phyloP scores from a whole-genome alignment of 2,888 invertebrate species.

The Drosophila anomalata region DNA sequence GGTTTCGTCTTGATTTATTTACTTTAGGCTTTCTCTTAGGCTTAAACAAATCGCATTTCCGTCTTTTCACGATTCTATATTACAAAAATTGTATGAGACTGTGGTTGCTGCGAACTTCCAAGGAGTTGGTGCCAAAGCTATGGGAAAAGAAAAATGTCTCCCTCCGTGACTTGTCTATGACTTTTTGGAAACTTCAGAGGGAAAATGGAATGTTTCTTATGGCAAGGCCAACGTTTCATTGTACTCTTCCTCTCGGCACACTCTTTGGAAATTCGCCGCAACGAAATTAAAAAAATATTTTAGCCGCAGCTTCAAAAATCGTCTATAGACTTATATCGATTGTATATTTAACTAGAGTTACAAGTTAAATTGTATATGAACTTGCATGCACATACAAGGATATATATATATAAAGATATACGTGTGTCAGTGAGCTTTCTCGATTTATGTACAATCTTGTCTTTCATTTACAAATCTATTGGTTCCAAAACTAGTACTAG shows the following conservation, averaged over 20 bases:
- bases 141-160: conserved; percentile 6
- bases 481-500: conserved; percentile 67
- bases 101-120: conserved; percentile 35
- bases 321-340: conserved; percentile 47
- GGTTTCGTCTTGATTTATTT: conserved; percentile 54
- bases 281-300: conserved; percentile 12
- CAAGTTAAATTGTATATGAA: conserved; percentile 52
- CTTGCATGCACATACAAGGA: conserved; percentile 36
- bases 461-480: conserved; percentile 67
- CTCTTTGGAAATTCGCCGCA: conserved; percentile 25
- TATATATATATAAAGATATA: conserved; percentile 23
- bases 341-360: conserved; percentile 52
- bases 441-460: conserved; percentile 64
- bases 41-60: conserved; percentile 45
- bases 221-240: conserved; percentile 16
- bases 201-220: conserved; percentile 32
- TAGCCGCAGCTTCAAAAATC: conserved; percentile 28
- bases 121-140: background rate
- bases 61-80: conserved; percentile 40
- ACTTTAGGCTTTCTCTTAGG: conserved; percentile 52
- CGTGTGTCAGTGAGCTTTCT: conserved; percentile 62
- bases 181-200: background rate
- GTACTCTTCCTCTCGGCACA: background rate
- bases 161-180: conserved; percentile 14
- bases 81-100: conserved; percentile 56